Evolutionary conservation across 2,797 vertebrate genomes (phyloP).

Genomic region (Brachyrhaphis roseni): DNA sequence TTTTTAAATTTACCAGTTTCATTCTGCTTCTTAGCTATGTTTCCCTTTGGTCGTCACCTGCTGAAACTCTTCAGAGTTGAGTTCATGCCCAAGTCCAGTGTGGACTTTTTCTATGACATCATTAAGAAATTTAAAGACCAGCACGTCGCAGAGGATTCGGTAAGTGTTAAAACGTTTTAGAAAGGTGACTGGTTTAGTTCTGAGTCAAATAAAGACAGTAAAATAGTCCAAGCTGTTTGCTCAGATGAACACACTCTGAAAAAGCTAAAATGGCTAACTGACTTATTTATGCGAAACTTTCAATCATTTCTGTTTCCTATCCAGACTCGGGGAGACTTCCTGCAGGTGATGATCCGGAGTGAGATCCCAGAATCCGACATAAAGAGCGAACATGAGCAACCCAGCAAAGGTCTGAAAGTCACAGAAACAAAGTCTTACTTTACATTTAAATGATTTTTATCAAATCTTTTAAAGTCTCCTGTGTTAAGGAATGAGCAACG

Average conservation of each 20-base stretch:
- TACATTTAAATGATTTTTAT: neutral
- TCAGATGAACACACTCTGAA: neutral
- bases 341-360: slow-evolving; percentile 70
- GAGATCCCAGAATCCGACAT: slow-evolving; percentile 61
- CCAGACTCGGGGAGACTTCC: slow-evolving; percentile 63
- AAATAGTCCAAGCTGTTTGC: neutral
- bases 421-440: neutral
- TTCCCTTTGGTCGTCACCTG: slow-evolving; percentile 67
- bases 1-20: neutral
- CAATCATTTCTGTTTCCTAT: slow-evolving; percentile 14
- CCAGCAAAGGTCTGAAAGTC: slow-evolving; percentile 63
- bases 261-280: neutral
- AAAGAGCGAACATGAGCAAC: slow-evolving; percentile 53
- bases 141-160: slow-evolving; percentile 37
- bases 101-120: slow-evolving; percentile 74
- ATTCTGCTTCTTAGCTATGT: slow-evolving; percentile 66
- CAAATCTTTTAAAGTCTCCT: neutral
- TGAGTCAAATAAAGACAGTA: neutral
- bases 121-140: slow-evolving; percentile 80
- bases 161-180: slow-evolving; percentile 30
- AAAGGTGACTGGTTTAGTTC: neutral
- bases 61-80: slow-evolving; percentile 68
- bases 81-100: slow-evolving; percentile 37
- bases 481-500: neutral
- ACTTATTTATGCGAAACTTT: neutral